Evolutionary conservation across 2,113 vertebrate species (phyloP).

Genomic region (Tympanuchus pallidicinctus): DNA sequence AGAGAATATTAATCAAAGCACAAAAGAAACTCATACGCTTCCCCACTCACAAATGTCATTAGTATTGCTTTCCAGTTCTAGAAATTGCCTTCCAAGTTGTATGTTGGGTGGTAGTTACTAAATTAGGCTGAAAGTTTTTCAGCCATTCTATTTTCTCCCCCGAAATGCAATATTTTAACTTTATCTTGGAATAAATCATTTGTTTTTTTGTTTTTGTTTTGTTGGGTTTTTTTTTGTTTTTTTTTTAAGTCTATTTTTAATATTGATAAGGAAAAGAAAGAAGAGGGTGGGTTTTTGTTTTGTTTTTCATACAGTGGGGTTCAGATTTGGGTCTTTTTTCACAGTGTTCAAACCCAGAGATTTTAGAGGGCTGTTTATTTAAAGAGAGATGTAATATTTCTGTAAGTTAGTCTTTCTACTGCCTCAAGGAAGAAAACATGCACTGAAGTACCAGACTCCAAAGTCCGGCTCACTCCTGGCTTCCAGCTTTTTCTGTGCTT

Average conservation of each 20-base stretch:
- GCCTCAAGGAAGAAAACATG: not conserved
- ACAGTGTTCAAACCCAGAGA: not conserved
- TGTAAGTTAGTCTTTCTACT: not conserved
- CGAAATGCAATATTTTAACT: constrained; percentile 22
- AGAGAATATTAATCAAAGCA: constrained; percentile 56
- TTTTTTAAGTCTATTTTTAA: not conserved
- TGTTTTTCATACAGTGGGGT: not conserved
- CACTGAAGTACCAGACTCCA: not conserved
- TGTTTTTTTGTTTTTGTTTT: not conserved
- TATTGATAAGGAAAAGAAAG: not conserved
- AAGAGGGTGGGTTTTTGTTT: not conserved
- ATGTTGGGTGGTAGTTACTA: constrained; percentile 35
- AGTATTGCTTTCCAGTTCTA: constrained; percentile 43
- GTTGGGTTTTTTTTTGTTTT: not conserved
- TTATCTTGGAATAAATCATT: not conserved
- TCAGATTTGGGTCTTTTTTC: not conserved
- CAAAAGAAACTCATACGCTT: constrained; percentile 43
- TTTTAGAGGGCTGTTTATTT: not conserved
- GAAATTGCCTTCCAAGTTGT: constrained; percentile 46
- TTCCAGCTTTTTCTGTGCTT: not conserved
- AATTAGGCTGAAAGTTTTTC: constrained; percentile 48
- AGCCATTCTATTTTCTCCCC: constrained; percentile 32
- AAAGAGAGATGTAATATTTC: not conserved
- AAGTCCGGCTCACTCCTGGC: not conserved
- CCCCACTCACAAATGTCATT: constrained; percentile 28